Base-by-base conservation (phyloP, 2,888 invertebrate genomes). In the Agriopis aurantiaria region DNA sequence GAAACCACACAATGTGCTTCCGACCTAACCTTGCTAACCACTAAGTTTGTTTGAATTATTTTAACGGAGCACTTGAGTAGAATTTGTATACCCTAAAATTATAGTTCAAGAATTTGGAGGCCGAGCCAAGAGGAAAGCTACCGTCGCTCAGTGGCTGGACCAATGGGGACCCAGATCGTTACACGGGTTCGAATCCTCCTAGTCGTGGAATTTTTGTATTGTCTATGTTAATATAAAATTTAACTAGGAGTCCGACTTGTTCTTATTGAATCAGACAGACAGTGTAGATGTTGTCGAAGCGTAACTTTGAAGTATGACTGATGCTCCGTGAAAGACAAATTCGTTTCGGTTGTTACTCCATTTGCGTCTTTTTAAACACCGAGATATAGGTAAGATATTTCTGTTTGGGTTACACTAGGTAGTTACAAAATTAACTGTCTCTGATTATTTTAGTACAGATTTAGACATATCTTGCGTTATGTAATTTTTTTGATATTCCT, bases 251-350 rank as follows among this genome's bases (percentile, higher is more conserved):
- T 33, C 33, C 33, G 33, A 33, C 0, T 33, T 33, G 33, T 33
- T 33, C 55, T n/a, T n/a, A 53, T 41, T n/a, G n/a, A 41, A 8
- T 41, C 8, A n/a, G 12, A 55, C 56, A 0, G 3, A 1, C 41
- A 41, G 41, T 56, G 41, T 43, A n/a, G 17, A 23, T 59, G 46
- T 59, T 43, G 17, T 59, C 14, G 65, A 64, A 69, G 59, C 49
- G 65, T 64, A 59, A 55, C 33, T 69, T 49, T 14, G 14, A 61
- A 69, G 65, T 51, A 49, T 68, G 45, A 53, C 68, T 49, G 65
- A 75, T 75, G 53, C 17, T 8, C 68, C 65, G 68, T 72, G 65
- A 72, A 72, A 69, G 69, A 68, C 59, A 33, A 69, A 71, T 75
- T 69, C 14, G 71, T 12, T 63, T n/a, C 40, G 65, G 53, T 68